phyloP scores from a whole-genome alignment of 2,113 vertebrate species.

The Sphaerodactylus townsendi region DNA sequence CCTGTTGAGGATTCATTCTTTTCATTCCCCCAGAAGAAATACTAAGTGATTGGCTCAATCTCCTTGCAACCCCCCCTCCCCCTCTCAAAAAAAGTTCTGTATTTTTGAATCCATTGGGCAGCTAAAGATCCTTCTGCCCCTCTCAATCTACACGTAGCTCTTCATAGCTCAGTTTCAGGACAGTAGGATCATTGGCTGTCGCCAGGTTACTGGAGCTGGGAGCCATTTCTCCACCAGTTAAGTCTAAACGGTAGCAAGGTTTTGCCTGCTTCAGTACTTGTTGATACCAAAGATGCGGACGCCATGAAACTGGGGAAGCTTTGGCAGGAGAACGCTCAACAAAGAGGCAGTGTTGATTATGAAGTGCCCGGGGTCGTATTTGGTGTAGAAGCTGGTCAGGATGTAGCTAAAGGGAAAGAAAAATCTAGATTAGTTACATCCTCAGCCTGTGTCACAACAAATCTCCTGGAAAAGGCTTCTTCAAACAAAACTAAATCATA shows the following conservation, averaged over 20 bases:
- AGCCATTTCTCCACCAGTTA: background rate
- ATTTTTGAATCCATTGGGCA: background rate
- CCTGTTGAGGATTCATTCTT: background rate
- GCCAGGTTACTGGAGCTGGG: background rate
- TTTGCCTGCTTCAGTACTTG: constrained; percentile 80
- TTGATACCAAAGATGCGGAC: constrained; percentile 94
- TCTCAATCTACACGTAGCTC: background rate
- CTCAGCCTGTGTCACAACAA: background rate
- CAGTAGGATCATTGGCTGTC: background rate
- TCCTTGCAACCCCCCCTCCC: background rate
- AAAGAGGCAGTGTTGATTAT: constrained; percentile 89
- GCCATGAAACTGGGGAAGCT: constrained; percentile 93
- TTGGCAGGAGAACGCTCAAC: constrained; percentile 89
- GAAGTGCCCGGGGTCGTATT: constrained; percentile 90
- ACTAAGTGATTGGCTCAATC: background rate
- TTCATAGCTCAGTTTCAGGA: background rate
- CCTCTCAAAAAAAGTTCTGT: no score
- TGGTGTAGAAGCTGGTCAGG: constrained; percentile 95
- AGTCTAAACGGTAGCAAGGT: background rate
- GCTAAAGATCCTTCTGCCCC: no score
- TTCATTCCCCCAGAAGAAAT: background rate
- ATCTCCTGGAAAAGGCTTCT: background rate
- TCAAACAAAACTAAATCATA: background rate
- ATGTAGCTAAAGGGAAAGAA: constrained; percentile 80
- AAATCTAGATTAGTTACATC: background rate